Evolutionary conservation across 2,797 vertebrate species (phyloP), one percentile per base, ranked within the genome.

Genomic region (Xenopus petersii): DNA sequence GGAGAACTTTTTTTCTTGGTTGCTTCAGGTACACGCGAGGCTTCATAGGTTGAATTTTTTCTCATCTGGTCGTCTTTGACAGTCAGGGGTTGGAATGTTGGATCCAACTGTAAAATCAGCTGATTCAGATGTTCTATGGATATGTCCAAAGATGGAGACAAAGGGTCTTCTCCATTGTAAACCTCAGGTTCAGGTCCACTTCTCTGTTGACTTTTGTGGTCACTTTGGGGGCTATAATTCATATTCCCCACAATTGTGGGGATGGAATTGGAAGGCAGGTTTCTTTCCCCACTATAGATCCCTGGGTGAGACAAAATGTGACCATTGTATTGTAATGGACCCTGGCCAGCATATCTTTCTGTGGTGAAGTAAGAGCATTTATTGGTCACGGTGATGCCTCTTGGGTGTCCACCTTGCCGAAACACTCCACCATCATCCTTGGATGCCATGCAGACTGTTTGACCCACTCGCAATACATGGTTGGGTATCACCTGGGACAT

Each of bases 61-160:
- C 11, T 42, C 26, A 80, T 9, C 33, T 67, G 30, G 9, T n/a
- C 63, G 0, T 74, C 24, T 69, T 77, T 68, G 51, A 84, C 12
- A 0, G 48, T 69, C 24, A 95, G 83, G 0, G 91, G 91, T 82
- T 95, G 89, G 74, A 98, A 98, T 12, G 91, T 94, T 0, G 96
- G 95, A 73, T 97, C 95, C 42, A 98, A 88, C 71, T 98, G 94
- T 9, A 95, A 84, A 74, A 97, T 98, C 82, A 98, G 82, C 83
- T 92, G 86, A 86, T 97, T 96, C 80, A 98, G 92, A 54, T 86
- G 88, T 55, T 95, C 91, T 84, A 98, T 83, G 0, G 91, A 92
- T 62, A 93, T 85, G 63, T 96, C 93, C 24, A 97, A 85, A 12
- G 90, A 88, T 6, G 81, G 64, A 72, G 92, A 90, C 15, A 10